These are phyloP conservation scores for Laothoe populi DNA, from an alignment of 2,888 invertebrate species.

Conservation along the genomic window DNA sequence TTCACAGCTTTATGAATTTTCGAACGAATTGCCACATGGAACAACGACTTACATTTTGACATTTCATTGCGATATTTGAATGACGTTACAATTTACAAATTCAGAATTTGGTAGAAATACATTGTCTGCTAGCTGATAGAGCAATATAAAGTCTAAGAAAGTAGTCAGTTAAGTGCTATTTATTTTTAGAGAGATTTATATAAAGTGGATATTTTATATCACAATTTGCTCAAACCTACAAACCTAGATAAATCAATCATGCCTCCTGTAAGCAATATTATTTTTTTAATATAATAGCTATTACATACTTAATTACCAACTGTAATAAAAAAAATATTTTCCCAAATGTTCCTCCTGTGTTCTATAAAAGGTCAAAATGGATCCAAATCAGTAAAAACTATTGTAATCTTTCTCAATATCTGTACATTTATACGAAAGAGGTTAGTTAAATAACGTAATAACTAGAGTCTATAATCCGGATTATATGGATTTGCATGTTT, in stretches of 20 bases:
- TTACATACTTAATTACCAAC: neutral
- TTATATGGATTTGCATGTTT: too few relatives aligned
- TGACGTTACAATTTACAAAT: too few relatives aligned
- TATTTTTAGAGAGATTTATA: neutral
- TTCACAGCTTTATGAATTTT: slow-evolving; percentile 6
- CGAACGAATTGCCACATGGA: slow-evolving; percentile 11
- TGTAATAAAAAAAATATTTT: too few relatives aligned
- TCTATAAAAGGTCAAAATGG: neutral
- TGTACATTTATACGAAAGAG: too few relatives aligned
- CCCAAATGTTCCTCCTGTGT: neutral
- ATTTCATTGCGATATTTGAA: slow-evolving; percentile 4
- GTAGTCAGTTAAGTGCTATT: neutral
- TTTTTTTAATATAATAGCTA: neutral
- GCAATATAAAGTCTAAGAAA: neutral
- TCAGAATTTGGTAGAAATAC: too few relatives aligned
- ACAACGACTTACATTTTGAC: slow-evolving; percentile 16
- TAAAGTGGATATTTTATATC: too few relatives aligned
- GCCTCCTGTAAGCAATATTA: slow-evolving; percentile 27
- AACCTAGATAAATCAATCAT: slow-evolving; percentile 10
- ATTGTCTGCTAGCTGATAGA: too few relatives aligned
- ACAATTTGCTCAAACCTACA: too few relatives aligned
- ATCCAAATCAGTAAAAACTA: too few relatives aligned
- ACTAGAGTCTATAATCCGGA: too few relatives aligned
- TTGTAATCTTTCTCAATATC: too few relatives aligned
- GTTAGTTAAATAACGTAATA: too few relatives aligned